Base-by-base conservation (phyloP, 2,888 invertebrate species). In the Latrodectus elegans region DNA sequence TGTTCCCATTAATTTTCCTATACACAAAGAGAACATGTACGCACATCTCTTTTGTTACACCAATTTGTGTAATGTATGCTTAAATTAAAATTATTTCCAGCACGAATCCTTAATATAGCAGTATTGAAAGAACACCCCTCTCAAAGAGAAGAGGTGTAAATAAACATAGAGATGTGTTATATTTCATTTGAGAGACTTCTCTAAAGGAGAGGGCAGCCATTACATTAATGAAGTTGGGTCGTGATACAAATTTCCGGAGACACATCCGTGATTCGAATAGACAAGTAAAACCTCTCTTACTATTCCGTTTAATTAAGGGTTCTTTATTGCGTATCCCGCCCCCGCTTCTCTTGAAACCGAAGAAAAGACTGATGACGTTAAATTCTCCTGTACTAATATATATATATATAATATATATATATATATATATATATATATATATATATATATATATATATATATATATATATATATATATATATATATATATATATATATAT, bases 201-300 rank as follows among this genome's bases (percentile, higher is more conserved):
- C 11, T 60, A 6, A n/a, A 53, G 52, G 52, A 52, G 17, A 51
- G 71, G 38, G 14, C 22, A 15, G 49, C 72, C 72, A 80, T 80
- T 80, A 80, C 65, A 64, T 80, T 80, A 80, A 80, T 72, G 79
- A 72, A n/a, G 22, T 80, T 26, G 22, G 12, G 51, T 64, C n/a
- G 60, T 15, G 80, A 80, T 17, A 71, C 72, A 65, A 80, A 80
- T 80, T 80, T 80, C 80, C 79, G 70, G 79, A 9, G 53, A 15
- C 52, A 17, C 52, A 15, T 72, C 26, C 72, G 79, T 71, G 80
- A 80, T 72, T 60, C 64, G 64, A 72, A 22, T 80, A 15, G 38
- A 55, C 55, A 78, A 49, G 49, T 51, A n/a, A 22, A 76, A 76
- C 65, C 22, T 60, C 12, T n/a, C 10, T 60, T 38, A n/a, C 12